Evolutionary conservation across 2,888 invertebrate genomes (phyloP).

Genomic region (Agonopterix alstromeriana): DNA sequence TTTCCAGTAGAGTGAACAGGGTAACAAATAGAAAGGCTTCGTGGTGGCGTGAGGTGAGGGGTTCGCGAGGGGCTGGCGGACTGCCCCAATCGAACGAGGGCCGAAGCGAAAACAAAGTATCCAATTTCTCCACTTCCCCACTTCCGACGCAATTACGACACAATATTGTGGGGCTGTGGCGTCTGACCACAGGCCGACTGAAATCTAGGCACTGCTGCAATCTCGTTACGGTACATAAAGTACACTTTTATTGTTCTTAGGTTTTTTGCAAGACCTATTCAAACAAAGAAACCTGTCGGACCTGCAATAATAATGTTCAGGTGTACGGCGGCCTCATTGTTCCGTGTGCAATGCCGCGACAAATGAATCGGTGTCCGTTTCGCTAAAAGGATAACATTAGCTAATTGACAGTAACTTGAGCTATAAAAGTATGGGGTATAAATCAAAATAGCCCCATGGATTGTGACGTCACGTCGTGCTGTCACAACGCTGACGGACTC

Average conservation of each 20-base stretch:
- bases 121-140: conserved; percentile 68
- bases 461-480: conserved; percentile 13
- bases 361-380: conserved; percentile 9
- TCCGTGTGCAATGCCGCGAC: conserved; percentile 12
- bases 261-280: conserved; percentile 55
- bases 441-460: conserved; percentile 14
- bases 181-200: conserved; percentile 53
- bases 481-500: conserved; percentile 18
- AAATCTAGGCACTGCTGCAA: conserved; percentile 57
- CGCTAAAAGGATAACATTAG: conserved; percentile 11
- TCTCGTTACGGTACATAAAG: conserved; percentile 67
- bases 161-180: conserved; percentile 48
- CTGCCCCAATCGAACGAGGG: conserved; percentile 25
- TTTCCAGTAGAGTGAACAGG: conserved; percentile 33
- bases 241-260: conserved; percentile 53
- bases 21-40: conserved; percentile 66
- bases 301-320: conserved; percentile 12
- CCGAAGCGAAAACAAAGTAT: conserved; percentile 59
- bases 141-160: conserved; percentile 69
- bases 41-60: conserved; percentile 23
- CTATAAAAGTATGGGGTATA: conserved; percentile 7
- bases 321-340: conserved; percentile 5
- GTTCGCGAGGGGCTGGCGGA: conserved; percentile 25
- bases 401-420: conserved; percentile 20
- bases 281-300: conserved; percentile 48